These are phyloP conservation scores for Cassiopea xamachana DNA, from an alignment of 30 jellyfish, hydroid and myxozoan genomes.

Conservation along the genomic window DNA sequence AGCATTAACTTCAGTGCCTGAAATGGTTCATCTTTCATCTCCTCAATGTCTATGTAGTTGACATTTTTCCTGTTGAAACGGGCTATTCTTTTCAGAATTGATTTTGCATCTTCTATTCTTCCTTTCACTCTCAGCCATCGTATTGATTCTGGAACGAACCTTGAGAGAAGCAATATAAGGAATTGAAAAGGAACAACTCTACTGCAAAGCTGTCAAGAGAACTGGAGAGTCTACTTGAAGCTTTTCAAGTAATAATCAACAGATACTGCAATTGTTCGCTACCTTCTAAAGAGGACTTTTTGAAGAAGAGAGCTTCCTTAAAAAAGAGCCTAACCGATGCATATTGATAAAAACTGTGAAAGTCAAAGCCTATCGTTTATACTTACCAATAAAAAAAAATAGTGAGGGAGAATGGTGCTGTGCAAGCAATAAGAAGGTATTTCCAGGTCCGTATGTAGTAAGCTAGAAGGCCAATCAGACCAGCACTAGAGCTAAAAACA, in stretches of 20 bases:
- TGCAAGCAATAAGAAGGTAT: slow-evolving; percentile 13
- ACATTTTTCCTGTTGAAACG: neutral
- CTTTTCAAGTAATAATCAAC: no score
- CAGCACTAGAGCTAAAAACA: neutral
- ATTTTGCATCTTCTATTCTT: neutral
- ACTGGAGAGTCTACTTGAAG: no score
- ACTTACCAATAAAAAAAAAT: neutral
- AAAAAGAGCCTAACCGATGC: no score
- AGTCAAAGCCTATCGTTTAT: no score
- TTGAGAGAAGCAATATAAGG: neutral
- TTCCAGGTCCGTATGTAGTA: slow-evolving; percentile 61
- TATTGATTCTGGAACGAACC: neutral
- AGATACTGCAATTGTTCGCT: no score
- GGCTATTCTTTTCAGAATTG: neutral
- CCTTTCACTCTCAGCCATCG: neutral
- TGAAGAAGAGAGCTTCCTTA: no score
- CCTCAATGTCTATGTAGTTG: neutral
- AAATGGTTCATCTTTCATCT: neutral
- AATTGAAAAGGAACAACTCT: no score
- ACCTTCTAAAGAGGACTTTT: no score
- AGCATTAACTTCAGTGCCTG: slow-evolving; percentile 12
- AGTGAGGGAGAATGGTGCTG: slow-evolving; percentile 50
- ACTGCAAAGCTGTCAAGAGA: no score
- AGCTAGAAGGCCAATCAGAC: slow-evolving; percentile 48
- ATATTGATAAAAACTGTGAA: no score